Evolutionary conservation across 1,140 invertebrate species (phyloP).

Genomic region (Homalodisca vitripennis): DNA sequence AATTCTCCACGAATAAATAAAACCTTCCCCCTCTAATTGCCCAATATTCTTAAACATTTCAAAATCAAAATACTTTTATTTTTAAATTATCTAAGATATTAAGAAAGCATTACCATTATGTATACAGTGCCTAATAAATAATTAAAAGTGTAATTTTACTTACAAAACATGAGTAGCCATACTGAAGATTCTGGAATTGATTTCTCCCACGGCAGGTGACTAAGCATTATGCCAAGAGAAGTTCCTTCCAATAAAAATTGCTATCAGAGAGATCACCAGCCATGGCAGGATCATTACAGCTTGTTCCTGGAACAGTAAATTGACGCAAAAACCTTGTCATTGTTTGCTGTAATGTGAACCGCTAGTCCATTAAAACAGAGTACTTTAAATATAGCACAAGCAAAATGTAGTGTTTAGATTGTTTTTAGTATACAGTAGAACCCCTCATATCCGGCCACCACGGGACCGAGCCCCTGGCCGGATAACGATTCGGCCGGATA

Average conservation of each 20-base stretch:
- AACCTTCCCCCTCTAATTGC: too few species aligned
- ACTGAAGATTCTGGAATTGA: not conserved
- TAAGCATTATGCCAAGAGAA: not conserved
- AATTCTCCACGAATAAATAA: not conserved
- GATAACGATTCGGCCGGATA: too few species aligned
- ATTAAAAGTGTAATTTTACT: not conserved
- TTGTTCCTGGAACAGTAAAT: not conserved
- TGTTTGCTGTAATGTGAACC: too few species aligned
- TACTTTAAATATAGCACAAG: not conserved
- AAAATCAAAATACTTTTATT: not conserved
- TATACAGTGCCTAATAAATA: not conserved
- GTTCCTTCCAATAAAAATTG: not conserved
- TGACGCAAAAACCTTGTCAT: too few species aligned
- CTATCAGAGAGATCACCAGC: not conserved
- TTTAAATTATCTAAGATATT: not conserved
- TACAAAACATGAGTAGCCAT: slow-evolving; percentile 13
- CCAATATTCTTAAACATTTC: not conserved
- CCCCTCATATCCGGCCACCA: too few species aligned
- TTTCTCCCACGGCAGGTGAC: slow-evolving; percentile 4
- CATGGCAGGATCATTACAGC: not conserved
- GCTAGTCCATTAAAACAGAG: not conserved
- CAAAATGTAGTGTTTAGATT: not conserved
- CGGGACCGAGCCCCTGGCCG: too few species aligned
- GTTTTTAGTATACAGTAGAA: too few species aligned
- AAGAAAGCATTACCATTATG: not conserved